Evolutionary conservation across 2,797 vertebrate genomes (phyloP), one percentile per base, ranked within the genome.

Genomic region (Diceros bicornis): DNA sequence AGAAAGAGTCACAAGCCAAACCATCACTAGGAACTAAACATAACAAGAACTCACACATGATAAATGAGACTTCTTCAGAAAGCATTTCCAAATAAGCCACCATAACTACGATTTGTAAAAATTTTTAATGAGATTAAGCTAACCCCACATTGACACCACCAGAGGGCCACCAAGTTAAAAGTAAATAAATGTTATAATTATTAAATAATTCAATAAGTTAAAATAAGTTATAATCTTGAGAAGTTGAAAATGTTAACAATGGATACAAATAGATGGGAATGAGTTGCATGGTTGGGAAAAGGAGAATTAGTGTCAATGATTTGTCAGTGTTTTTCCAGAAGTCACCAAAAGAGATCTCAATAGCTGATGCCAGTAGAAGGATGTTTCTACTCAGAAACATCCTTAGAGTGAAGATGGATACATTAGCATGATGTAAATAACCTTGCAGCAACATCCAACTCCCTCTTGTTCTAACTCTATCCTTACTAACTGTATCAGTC

Each of bases 161-260:
- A 50, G 41, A 84, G 12, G 96, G 61, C 29, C 16, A 47, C 75
- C 27, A 96, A 61, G 4, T 81, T 91, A 79, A 88, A 90, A 44
- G 52, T 32, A 85, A 92, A 75, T 87, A 86, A 89, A 87, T 92
- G 5, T 41, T 41, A 41, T 41, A 41, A 41, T 41, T 41, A 41
- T 41, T 41, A 41, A 41, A 41, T 41, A 41, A 41, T 41, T 41
- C 41, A 41, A 41, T 41, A 41, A 41, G 41, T 41, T 55, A 93
- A 97, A 82, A 52, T 64, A 64, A 93, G 23, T 61, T 59, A 27
- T 47, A 47, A 52, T 78, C 85, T 84, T 88, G 32, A 79, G 52
- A 94, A 92, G n/a, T 81, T 55, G 72, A 90, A 93, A 94, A 86
- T 84, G 21, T 85, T 47, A 71, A 61, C 10, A 7, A 82, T 85